phyloP scores from a whole-genome alignment of 2,888 invertebrate genomes.

The Hypomecis atomaria region DNA sequence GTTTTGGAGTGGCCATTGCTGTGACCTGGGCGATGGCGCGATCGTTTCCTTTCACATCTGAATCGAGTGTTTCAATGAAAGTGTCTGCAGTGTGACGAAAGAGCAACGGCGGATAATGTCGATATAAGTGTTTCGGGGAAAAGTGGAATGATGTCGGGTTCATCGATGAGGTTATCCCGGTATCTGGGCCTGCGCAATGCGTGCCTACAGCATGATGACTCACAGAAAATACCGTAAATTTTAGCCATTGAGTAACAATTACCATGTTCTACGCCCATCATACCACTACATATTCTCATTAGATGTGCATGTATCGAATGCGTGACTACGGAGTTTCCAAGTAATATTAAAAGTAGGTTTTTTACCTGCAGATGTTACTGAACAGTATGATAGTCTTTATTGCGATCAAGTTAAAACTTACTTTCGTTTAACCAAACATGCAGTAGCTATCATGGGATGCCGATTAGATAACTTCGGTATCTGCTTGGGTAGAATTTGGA shows the following conservation, averaged over 20 bases:
- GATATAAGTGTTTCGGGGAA: slow-evolving; percentile 31
- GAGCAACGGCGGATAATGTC: slow-evolving; percentile 32
- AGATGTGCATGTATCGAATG: slow-evolving; percentile 19
- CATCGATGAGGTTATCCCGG: slow-evolving; percentile 63
- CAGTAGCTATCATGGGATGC: slow-evolving; percentile 1
- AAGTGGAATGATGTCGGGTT: slow-evolving; percentile 43
- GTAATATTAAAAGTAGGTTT: slow-evolving; percentile 22
- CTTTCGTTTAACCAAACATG: slow-evolving; percentile 6
- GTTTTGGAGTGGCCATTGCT: slow-evolving; percentile 34
- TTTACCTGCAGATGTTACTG: slow-evolving; percentile 13
- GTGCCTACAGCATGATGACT: slow-evolving; percentile 40
- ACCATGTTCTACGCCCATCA: slow-evolving; percentile 20
- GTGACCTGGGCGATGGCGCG: slow-evolving; percentile 37
- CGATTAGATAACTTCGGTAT: slow-evolving; percentile 27
- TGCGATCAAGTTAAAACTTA: slow-evolving; percentile 2
- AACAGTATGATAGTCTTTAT: slow-evolving; percentile 13
- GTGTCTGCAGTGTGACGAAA: slow-evolving; percentile 41
- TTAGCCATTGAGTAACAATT: slow-evolving; percentile 23
- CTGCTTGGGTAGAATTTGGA: slow-evolving; percentile 13
- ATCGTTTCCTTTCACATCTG: slow-evolving; percentile 55
- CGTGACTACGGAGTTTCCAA: slow-evolving; percentile 27
- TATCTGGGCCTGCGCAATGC: slow-evolving; percentile 67
- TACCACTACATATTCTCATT: slow-evolving; percentile 22
- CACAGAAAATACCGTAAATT: slow-evolving; percentile 40
- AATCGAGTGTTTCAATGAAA: slow-evolving; percentile 40